phyloP scores from a whole-genome alignment of 92 coral and sea anemone genomes.

The Virgularia gustaviana region DNA sequence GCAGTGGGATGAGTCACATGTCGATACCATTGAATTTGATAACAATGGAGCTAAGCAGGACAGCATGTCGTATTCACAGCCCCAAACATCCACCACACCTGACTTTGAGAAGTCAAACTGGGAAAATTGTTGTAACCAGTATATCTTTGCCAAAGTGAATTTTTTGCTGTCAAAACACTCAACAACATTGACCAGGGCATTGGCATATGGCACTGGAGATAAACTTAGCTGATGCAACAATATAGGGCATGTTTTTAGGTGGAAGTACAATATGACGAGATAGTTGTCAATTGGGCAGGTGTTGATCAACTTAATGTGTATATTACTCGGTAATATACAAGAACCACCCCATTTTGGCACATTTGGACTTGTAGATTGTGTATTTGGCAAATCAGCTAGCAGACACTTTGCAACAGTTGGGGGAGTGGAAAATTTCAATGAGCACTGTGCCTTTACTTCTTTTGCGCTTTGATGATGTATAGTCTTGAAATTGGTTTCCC shows the following conservation, averaged over 20 bases:
- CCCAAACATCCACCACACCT: slow-evolving; percentile 32
- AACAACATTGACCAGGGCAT: background rate
- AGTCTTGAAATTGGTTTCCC: no score
- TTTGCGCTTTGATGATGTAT: no score
- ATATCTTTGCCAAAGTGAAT: slow-evolving; percentile 17
- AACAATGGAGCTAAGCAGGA: slow-evolving; percentile 6
- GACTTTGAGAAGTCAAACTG: slow-evolving; percentile 22
- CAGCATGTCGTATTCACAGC: slow-evolving; percentile 21
- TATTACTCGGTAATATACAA: background rate
- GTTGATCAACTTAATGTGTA: no score
- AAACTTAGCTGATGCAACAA: background rate
- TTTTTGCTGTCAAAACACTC: background rate
- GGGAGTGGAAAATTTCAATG: no score
- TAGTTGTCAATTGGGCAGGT: slow-evolving; percentile 42
- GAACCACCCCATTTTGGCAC: slow-evolving; percentile 39
- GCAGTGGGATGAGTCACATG: slow-evolving; percentile 28
- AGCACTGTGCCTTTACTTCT: no score
- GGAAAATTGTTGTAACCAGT: slow-evolving; percentile 21
- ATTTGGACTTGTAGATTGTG: no score
- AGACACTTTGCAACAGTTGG: no score
- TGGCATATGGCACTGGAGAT: slow-evolving; percentile 5
- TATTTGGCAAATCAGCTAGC: no score
- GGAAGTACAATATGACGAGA: slow-evolving; percentile 11
- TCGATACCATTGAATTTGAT: slow-evolving; percentile 15
- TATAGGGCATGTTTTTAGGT: background rate